phyloP scores from a whole-genome alignment of 92 coral and sea anemone species.

The Plumapathes pennacea region DNA sequence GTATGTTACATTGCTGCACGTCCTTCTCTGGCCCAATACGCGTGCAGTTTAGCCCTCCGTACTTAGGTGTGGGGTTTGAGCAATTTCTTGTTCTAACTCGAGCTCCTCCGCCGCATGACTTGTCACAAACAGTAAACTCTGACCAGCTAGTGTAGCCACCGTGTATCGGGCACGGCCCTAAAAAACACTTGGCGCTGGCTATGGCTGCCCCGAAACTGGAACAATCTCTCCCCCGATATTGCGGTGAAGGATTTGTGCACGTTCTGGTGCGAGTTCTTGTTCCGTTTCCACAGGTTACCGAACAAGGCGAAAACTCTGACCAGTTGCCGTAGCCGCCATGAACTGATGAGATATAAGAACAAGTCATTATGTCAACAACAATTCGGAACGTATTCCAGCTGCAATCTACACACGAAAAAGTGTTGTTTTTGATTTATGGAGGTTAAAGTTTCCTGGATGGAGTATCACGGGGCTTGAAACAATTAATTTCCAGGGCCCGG shows the following conservation, averaged over 20 bases:
- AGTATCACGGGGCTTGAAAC: too few relatives aligned
- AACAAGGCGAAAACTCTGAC: conserved; percentile 60
- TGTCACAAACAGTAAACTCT: conserved; percentile 52
- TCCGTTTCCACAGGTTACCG: conserved; percentile 79
- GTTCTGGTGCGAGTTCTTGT: conserved; percentile 39
- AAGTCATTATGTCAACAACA: too few relatives aligned
- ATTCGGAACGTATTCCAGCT: too few relatives aligned
- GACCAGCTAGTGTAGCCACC: conserved; percentile 73
- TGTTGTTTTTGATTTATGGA: too few relatives aligned
- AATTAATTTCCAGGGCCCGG: too few relatives aligned
- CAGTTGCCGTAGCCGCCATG: conserved; percentile 78
- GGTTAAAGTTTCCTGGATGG: too few relatives aligned
- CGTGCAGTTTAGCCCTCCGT: conserved; percentile 65
- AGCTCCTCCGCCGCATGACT: conserved; percentile 62
- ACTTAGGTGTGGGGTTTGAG: conserved; percentile 54
- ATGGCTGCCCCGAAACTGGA: conserved; percentile 42
- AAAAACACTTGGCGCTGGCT: conserved; percentile 17
- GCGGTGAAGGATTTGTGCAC: conserved; percentile 74
- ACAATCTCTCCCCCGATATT: conserved; percentile 75
- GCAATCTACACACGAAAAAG: too few relatives aligned
- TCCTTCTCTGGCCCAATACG: conserved; percentile 45
- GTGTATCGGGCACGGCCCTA: conserved; percentile 59
- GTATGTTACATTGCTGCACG: conserved; percentile 30
- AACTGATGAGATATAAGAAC: conserved; percentile 40
- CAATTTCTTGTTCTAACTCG: conserved; percentile 53